These are phyloP conservation scores for Falco punctatus DNA, from an alignment of 2,113 vertebrate species.

Conservation along the genomic window DNA sequence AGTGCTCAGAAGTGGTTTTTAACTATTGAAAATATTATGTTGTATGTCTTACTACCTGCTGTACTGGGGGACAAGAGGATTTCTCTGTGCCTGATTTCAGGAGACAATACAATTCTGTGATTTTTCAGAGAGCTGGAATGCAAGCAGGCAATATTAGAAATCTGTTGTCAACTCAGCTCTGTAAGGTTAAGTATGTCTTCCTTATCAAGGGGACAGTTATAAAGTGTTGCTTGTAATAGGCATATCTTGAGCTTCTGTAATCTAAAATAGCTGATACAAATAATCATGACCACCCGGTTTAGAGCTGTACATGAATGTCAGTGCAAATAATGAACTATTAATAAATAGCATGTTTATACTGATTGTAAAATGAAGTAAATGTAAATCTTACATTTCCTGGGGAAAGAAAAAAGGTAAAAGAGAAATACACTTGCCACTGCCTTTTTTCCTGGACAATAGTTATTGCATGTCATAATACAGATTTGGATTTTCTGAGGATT, in stretches of 20 bases:
- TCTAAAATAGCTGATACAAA: neutral
- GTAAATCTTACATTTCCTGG: neutral
- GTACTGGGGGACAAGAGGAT: neutral
- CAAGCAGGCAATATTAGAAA: neutral
- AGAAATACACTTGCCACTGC: neutral
- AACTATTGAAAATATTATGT: neutral
- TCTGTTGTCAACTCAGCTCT: neutral
- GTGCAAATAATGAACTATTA: neutral
- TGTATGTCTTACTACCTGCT: accelerated
- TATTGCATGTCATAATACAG: neutral
- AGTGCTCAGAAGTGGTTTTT: neutral
- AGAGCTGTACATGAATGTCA: neutral
- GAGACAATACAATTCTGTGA: neutral
- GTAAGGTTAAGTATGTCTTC: neutral
- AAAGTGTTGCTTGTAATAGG: neutral
- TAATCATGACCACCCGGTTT: neutral
- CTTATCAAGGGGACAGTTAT: neutral
- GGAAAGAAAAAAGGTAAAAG: neutral
- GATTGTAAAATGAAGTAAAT: neutral
- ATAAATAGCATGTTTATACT: neutral
- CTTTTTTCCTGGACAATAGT: neutral
- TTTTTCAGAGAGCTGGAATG: neutral
- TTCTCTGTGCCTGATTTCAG: neutral
- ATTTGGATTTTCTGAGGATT: neutral
- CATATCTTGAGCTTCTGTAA: neutral